A percentile compares a stretch with the other conserved stretches of the same genome.
These are phyloP conservation scores for Prunella strophiata DNA, from an alignment of 2,797 vertebrate species.

Conservation along the genomic window DNA sequence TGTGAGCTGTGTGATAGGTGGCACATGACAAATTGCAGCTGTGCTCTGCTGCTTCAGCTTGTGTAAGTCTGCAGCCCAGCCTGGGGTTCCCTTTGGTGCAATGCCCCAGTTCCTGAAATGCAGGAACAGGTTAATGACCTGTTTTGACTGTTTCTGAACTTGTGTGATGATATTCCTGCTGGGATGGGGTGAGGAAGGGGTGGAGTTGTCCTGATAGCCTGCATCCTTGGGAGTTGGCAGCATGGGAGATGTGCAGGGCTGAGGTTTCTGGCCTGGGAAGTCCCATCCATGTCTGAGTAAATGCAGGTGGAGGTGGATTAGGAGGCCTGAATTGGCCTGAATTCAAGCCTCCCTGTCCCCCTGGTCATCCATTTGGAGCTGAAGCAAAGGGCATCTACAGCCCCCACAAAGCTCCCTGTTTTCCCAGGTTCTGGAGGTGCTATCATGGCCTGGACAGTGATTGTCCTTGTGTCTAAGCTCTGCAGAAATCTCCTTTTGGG, in stretches of 20 bases:
- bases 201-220: not conserved
- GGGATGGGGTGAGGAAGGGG: not conserved
- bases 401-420: fast-evolving
- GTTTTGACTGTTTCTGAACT: not conserved
- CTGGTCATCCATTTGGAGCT: not conserved
- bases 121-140: not conserved
- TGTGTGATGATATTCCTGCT: not conserved
- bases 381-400: not conserved
- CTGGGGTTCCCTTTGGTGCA: not conserved
- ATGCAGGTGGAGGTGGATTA: too few species aligned
- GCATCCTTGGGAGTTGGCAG: fast-evolving
- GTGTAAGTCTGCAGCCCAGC: not conserved
- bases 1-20: not conserved
- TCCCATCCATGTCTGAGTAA: fast-evolving
- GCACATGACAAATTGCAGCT: not conserved
- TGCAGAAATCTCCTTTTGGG: not conserved
- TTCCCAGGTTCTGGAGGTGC: not conserved
- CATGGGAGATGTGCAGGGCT: fast-evolving
- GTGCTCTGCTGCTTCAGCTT: not conserved
- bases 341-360: not conserved
- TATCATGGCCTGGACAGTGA: not conserved
- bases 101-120: not conserved
- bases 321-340: not conserved
- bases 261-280: not conserved
- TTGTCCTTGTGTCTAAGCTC: not conserved